These are phyloP conservation scores for Agonopterix arenella DNA, from an alignment of 2,888 invertebrate genomes.

Conservation along the genomic window DNA sequence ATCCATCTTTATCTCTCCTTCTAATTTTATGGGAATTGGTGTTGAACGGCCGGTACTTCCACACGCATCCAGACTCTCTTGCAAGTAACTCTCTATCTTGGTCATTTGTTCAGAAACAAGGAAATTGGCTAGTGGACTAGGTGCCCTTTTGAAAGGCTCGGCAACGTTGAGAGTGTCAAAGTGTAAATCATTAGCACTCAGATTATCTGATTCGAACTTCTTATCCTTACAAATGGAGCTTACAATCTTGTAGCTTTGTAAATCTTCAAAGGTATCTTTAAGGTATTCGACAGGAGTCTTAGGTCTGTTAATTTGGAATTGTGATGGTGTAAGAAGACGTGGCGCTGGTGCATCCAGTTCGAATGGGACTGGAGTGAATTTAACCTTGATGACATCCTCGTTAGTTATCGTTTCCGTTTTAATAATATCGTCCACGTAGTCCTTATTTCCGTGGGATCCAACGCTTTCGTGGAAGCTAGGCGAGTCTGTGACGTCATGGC, in stretches of 20 bases:
- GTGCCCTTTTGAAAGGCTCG: slow-evolving; percentile 29
- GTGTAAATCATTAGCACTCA: slow-evolving; percentile 10
- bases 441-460: slow-evolving; percentile 38
- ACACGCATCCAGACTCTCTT: slow-evolving; percentile 59
- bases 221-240: slow-evolving; percentile 55
- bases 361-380: slow-evolving; percentile 58
- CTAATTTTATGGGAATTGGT: slow-evolving; percentile 17
- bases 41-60: slow-evolving; percentile 19
- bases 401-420: slow-evolving; percentile 68
- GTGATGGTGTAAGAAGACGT: slow-evolving; percentile 36
- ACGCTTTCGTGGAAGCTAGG: slow-evolving; percentile 34
- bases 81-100: slow-evolving; percentile 61
- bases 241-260: slow-evolving; percentile 69
- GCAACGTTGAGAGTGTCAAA: slow-evolving; percentile 19
- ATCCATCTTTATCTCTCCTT: slow-evolving; percentile 20
- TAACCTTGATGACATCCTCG: slow-evolving; percentile 63
- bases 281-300: slow-evolving; percentile 44
- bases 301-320: slow-evolving; percentile 18
- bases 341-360: slow-evolving; percentile 51
- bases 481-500: slow-evolving; percentile 59
- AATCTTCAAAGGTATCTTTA: slow-evolving; percentile 56
- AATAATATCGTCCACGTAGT: slow-evolving; percentile 55
- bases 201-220: slow-evolving; percentile 26
- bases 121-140: slow-evolving; percentile 53
- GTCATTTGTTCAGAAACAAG: slow-evolving; percentile 56